Evolutionary conservation across 2,797 vertebrate species (phyloP), one percentile per base, ranked within the genome.

Genomic region (Poeciliopsis infans): DNA sequence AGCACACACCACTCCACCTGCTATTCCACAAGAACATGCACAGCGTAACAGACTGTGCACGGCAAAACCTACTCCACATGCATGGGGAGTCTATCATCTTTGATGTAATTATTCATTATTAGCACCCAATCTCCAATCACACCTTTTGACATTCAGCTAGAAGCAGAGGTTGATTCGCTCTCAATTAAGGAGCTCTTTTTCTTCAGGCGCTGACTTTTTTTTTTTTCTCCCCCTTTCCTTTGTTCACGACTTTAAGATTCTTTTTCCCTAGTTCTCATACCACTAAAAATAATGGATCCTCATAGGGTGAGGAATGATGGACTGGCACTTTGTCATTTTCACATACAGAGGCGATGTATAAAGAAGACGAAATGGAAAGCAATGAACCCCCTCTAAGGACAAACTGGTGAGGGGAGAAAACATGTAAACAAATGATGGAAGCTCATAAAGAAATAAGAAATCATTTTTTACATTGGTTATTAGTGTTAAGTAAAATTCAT

Each of bases 61-160:
- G 11, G n/a, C 18, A 31, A 68, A 74, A 69, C 49, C 61, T 45
- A 16, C 36, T 33, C 36, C 41, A 75, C 7, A 53, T 4, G 25
- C 31, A 39, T 68, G 47, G 16, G 36, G 83, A 83, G 74, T 74
- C 82, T 46, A 74, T 75, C 76, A 88, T 73, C 86, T 87, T 87
- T 89, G 79, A 90, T 90, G 89, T 92, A 90, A 93, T 93, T 90
- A 91, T 92, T 91, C 89, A 93, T 92, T 92, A 93, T 93, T 90
- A 91, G 82, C 87, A 89, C 85, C 90, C 90, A 91, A 89, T 93
- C 92, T 94, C 84, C 87, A 93, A 91, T 91, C 88, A 88, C 90
- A 91, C 90, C 90, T 92, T 92, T 87, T 94, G 93, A 93, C 93
- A 93, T 94, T 90, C 89, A 84, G 87, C 87, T 75, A 64, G 74